Evolutionary conservation across 2,888 invertebrate genomes (phyloP).

Genomic region (Micropterix aruncella): DNA sequence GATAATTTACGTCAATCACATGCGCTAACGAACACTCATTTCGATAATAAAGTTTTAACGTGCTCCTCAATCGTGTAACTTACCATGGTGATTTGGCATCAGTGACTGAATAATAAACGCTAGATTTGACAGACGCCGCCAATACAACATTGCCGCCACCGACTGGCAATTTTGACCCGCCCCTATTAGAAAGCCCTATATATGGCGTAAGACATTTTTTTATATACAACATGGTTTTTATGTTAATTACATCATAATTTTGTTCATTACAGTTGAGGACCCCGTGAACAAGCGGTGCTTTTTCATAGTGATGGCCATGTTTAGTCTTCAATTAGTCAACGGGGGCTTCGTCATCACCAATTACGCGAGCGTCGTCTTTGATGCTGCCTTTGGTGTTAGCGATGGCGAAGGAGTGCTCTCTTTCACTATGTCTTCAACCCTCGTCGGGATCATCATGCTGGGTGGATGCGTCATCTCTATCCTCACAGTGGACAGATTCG

Average conservation of each 20-base stretch:
- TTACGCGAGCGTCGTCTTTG: slow-evolving; percentile 18
- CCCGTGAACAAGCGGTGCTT: slow-evolving; percentile 15
- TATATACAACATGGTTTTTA: no score
- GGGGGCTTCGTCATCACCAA: slow-evolving; percentile 20
- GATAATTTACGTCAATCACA: no score
- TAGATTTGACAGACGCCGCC: no score
- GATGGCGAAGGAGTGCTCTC: slow-evolving; percentile 1
- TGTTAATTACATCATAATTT: not conserved
- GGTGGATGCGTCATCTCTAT: slow-evolving; percentile 6
- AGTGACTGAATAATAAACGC: no score
- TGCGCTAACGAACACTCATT: no score
- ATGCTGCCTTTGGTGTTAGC: slow-evolving; percentile 6
- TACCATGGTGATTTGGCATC: no score
- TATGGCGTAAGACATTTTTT: no score
- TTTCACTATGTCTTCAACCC: slow-evolving; percentile 6
- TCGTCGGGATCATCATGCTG: slow-evolving; percentile 8
- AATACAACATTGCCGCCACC: no score
- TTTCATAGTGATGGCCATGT: slow-evolving; percentile 15
- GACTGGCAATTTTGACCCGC: no score
- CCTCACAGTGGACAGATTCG: slow-evolving; percentile 7
- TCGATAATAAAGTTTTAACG: no score
- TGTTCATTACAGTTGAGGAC: slow-evolving; percentile 14
- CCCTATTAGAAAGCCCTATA: no score
- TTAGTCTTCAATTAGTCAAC: slow-evolving; percentile 19
- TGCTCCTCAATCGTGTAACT: no score